phyloP scores from a whole-genome alignment of 2,888 invertebrate genomes.

The Nomada fucata region DNA sequence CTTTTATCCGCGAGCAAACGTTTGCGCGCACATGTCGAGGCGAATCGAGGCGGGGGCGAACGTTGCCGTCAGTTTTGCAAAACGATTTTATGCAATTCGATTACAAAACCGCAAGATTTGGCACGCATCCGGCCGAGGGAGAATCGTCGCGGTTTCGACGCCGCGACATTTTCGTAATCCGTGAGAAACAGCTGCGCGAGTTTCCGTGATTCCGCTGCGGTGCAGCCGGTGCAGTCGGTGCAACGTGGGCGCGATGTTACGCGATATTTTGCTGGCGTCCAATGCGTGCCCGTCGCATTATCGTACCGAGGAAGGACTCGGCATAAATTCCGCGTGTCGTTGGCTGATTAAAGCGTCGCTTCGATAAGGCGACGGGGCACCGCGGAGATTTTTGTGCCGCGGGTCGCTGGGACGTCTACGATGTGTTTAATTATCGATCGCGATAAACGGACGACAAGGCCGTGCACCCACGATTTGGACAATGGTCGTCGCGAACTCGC shows the following conservation, averaged over 20 bases:
- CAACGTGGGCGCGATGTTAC: constrained; percentile 64
- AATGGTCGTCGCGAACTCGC: background rate
- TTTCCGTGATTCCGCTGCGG: constrained; percentile 52
- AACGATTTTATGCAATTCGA: background rate
- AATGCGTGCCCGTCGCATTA: constrained; percentile 55
- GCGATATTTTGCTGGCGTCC: constrained; percentile 64
- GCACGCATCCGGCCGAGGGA: background rate
- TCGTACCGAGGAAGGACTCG: constrained; percentile 63
- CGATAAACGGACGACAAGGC: background rate
- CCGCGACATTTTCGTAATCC: constrained; percentile 22
- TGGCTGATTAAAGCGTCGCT: constrained; percentile 47
- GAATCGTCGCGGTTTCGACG: background rate
- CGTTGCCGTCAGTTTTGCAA: background rate
- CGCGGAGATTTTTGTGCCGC: background rate
- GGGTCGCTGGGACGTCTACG: too few species aligned
- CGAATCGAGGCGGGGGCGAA: too few species aligned
- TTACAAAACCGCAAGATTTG: constrained; percentile 2
- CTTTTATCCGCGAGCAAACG: background rate
- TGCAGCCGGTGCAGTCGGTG: constrained; percentile 31
- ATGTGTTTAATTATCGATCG: constrained; percentile 17
- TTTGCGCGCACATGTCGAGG: too few species aligned
- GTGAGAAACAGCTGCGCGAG: constrained; percentile 36
- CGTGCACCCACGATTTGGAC: background rate
- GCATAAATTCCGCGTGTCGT: constrained; percentile 52
- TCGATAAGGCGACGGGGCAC: constrained; percentile 39